Conservation (phyloP, 2,113 vertebrate genomes). For the Stigmatopora nigra region DNA sequence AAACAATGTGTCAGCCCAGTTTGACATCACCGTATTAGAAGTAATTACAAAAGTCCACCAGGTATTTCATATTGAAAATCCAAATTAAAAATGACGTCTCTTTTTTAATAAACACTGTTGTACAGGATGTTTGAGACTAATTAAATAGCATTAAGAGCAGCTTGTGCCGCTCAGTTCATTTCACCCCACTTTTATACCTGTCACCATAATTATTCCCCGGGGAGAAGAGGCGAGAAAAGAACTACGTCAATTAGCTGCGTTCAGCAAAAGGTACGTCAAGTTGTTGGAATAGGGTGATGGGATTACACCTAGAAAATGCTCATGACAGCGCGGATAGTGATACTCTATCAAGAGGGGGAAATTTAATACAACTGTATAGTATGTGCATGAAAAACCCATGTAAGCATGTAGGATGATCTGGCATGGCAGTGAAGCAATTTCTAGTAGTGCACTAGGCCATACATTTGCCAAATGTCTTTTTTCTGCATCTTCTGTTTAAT, state of each 20-base stretch:
- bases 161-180: conserved; percentile 9
- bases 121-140: conserved; percentile 1
- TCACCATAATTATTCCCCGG: conserved; percentile 47
- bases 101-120: background rate
- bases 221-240: conserved; percentile 32
- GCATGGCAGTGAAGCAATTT: too few relatives aligned
- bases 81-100: background rate
- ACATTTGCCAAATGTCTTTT: conserved; percentile 42
- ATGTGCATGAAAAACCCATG: too few relatives aligned
- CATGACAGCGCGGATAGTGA: conserved; percentile 7
- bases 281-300: conserved; percentile 31
- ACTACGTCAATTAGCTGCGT: conserved; percentile 50
- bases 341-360: too few relatives aligned
- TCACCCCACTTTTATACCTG: conserved; percentile 37
- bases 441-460: background rate
- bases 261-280: conserved; percentile 29
- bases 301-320: conserved; percentile 22
- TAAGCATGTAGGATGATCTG: too few relatives aligned
- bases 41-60: conserved; percentile 6
- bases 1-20: too few relatives aligned
- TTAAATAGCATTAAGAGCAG: background rate
- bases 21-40: too few relatives aligned
- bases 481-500: conserved; percentile 38
- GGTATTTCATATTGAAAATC: conserved; percentile 3
- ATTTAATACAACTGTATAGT: too few relatives aligned